Base-by-base conservation (phyloP, 2,797 vertebrate genomes). In the Ptychadena robeensis region DNA sequence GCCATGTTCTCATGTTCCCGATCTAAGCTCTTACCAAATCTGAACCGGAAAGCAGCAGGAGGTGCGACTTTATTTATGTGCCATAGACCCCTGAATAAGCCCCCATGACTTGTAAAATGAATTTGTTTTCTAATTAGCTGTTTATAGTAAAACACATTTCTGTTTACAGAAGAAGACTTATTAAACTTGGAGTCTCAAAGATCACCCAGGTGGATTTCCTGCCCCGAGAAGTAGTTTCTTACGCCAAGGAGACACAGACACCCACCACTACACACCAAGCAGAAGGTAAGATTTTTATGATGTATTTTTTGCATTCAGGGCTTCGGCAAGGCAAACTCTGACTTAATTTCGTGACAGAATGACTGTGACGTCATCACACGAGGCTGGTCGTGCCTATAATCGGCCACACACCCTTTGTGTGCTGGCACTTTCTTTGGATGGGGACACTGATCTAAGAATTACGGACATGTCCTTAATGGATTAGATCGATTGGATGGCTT, bases 181-280 rank as follows among this genome's bases (percentile, higher is more conserved):
- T 95, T 86, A 96, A 96, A 75, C 93, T 99, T 69, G 96, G 96
- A 0, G 94, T 98, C 74, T 97, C 97, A 3, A 99, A 99, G 92
- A 95, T 99, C 73, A 98, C 95, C 78, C 98, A 98, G 86, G 97
- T 99, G 80, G 98, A 99, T 89, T 98, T 99, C 88, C 91, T 96
- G 86, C 98, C 97, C 73, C 95, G 95, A 85, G 97, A 99, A 88
- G 90, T 98, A 48, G 97, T 99, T 6, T 94, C 95, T 0, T 99
- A 99, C 90, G 92, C 93, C 91, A 99, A 99, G 90, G 97, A 99
- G 92, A 99, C 98, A 0, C 98, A 99, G 92, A 99, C 98, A 0
- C 97, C 96, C 28, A 88, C 95, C 86, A 95, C 91, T 0, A 94
- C 95, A 0, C 95, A 96, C 90, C 95, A 96, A 9, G 95, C 95